Evolutionary conservation across 1,140 invertebrate species (phyloP).

Genomic region (Drosophila leontia): DNA sequence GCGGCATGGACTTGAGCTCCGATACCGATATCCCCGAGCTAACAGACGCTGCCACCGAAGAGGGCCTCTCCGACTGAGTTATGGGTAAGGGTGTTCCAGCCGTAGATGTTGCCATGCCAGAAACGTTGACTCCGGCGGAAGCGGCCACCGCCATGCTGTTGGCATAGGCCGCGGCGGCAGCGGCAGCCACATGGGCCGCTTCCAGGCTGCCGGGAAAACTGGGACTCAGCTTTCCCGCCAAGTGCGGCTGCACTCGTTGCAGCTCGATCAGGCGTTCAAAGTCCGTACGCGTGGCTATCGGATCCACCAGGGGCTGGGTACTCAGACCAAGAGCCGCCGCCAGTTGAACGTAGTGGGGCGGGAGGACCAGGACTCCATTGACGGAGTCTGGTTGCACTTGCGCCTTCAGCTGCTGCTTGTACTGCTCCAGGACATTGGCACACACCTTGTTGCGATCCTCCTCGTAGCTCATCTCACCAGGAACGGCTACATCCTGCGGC

Average conservation of each 20-base stretch:
- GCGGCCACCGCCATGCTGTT: conserved; percentile 64
- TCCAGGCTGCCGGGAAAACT: conserved; percentile 70
- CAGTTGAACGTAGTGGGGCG: conserved; percentile 82
- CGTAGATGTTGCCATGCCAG: conserved; percentile 30
- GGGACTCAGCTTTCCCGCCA: conserved; percentile 70
- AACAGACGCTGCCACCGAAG: conserved; percentile 68
- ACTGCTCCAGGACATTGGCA: conserved; percentile 73
- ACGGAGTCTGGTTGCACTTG: conserved; percentile 37
- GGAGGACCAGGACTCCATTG: conserved; percentile 70
- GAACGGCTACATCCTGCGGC: conserved; percentile 18
- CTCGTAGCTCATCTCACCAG: conserved; percentile 59
- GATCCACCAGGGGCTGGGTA: conserved; percentile 75
- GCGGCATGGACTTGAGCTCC: conserved; percentile 67
- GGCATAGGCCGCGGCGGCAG: conserved; percentile 73
- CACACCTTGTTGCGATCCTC: conserved; percentile 64
- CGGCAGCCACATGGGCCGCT: conserved; percentile 75
- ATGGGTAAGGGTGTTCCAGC: conserved; percentile 20
- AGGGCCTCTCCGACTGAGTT: conserved; percentile 51
- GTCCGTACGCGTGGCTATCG: conserved; percentile 75
- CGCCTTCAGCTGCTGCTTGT: conserved; percentile 69
- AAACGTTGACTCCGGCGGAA: conserved; percentile 29
- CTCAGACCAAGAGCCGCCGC: conserved; percentile 78
- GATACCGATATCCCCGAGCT: conserved; percentile 69
- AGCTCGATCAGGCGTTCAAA: conserved; percentile 81
- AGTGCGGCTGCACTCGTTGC: conserved; percentile 74